A percentile compares a stretch with the other conserved stretches of the same genome.
Evolutionary conservation across 1,140 invertebrate species (phyloP).

Genomic region (Bombus impatiens): DNA sequence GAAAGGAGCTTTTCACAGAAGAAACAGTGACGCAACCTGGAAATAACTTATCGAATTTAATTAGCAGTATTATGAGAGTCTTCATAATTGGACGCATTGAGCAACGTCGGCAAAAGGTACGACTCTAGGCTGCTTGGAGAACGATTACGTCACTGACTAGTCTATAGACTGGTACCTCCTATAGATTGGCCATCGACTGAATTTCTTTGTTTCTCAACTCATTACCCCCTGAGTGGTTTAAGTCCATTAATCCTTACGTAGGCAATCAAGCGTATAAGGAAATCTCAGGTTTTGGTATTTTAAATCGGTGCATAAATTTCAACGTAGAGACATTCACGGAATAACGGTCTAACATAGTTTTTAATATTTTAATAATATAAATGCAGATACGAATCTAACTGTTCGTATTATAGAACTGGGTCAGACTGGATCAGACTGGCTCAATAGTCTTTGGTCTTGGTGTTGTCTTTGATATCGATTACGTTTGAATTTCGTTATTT

Average conservation of each 20-base stretch:
- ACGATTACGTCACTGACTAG: neutral
- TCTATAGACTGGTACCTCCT: neutral
- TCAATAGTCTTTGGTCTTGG: no score
- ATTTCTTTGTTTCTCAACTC: slow-evolving; percentile 18
- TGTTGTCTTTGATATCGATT: no score
- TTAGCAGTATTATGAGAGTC: slow-evolving; percentile 28
- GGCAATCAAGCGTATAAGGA: neutral
- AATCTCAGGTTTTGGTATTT: neutral
- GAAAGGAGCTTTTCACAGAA: neutral
- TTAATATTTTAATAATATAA: no score
- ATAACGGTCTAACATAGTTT: no score
- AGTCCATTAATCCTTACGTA: neutral
- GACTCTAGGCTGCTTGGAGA: neutral
- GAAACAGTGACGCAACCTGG: neutral
- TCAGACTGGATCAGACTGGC: no score
- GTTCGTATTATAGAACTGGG: no score
- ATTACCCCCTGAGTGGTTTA: neutral
- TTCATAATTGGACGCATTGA: slow-evolving; percentile 28
- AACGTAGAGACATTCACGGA: no score
- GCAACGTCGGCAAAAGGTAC: slow-evolving; percentile 1
- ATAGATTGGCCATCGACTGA: neutral
- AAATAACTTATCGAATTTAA: slow-evolving; percentile 42
- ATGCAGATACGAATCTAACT: no score
- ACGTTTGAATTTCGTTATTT: no score
- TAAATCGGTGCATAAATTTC: neutral